Evolutionary conservation across 92 coral and sea anemone species (phyloP), one percentile per base, ranked within the genome.

Genomic region (Parazoanthus darwini): DNA sequence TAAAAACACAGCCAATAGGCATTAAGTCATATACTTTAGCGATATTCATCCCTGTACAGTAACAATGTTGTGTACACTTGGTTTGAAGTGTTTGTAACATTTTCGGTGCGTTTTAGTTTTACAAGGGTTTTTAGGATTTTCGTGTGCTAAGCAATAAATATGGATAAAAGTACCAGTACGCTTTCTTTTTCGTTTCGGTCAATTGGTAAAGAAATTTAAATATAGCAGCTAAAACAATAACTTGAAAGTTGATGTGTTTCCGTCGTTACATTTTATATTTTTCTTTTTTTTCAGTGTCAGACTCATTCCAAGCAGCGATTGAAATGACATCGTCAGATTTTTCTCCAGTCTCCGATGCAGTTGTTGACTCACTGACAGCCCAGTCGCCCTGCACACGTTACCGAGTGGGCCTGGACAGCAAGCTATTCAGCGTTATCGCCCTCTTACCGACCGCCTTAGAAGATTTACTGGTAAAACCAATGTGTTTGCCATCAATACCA

Each of bases 331-430:
- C 90, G 13, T 56, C 81, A 63, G 86, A 87, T 59, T 66, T 79
- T 4, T 50, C 35, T 37, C 84, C 74, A 58, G 93, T 91, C 23
- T 44, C 77, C 11, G 91, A 82, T 33, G 93, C 93, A 35, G 76
- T 91, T 3, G 25, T 91, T 23, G 88, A 91, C 86, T 90, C 91
- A n/a, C 79, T 91, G 81, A 88, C 89, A 39, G 88, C 89, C 71
- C 54, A 38, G 43, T 59, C 76, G 51, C 93, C 93, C 0, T 35
- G 75, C 71, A 36, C 76, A 13, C 93, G 93, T 5, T 91, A 91
- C 81, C 77, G 67, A 46, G 80, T 91, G 43, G 93, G 93, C 46
- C 58, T 85, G 79, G 93, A 91, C 43, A 89, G 90, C 35, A 82
- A 82, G 26, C 77, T 88, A 59, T 85, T 85, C 26, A 76, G 44